phyloP scores from a whole-genome alignment of 2,113 vertebrate species.

The Gallinago paraguaiae region DNA sequence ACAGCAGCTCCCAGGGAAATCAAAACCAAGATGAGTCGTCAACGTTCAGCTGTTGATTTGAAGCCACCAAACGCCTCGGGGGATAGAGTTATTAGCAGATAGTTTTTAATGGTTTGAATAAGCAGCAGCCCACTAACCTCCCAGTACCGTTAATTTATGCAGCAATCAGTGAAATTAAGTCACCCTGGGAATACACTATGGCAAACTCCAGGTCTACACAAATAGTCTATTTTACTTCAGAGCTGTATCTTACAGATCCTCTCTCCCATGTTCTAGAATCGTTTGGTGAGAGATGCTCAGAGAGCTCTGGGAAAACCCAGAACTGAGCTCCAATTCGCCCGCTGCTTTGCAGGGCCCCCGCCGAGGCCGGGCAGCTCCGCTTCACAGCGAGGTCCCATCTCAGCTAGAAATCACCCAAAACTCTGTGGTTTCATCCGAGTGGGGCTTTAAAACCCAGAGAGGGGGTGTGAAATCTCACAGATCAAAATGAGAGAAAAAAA shows the following conservation, averaged over 20 bases:
- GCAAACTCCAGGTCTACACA: neutral
- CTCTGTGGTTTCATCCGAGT: constrained; percentile 26
- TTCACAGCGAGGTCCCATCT: neutral
- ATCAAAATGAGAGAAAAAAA: constrained; percentile 4
- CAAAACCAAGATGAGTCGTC: accelerated
- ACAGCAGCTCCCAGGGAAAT: neutral
- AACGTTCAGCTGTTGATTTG: neutral
- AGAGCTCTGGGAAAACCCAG: neutral
- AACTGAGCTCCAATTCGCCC: neutral
- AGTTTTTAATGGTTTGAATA: neutral
- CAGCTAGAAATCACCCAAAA: constrained; percentile 32
- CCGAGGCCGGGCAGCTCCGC: neutral
- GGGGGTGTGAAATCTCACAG: constrained; percentile 55
- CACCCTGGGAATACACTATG: neutral
- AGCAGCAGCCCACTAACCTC: neutral
- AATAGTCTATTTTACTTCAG: accelerated
- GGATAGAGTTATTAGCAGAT: accelerated
- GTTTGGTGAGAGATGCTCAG: neutral
- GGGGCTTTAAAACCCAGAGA: constrained; percentile 1
- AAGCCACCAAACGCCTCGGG: neutral
- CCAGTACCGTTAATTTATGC: neutral
- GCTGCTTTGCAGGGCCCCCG: neutral
- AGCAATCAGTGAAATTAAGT: neutral
- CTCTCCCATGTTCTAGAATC: too few species aligned
- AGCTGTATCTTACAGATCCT: neutral